Evolutionary conservation across 2,888 invertebrate species (phyloP).

Genomic region (Laothoe populi): DNA sequence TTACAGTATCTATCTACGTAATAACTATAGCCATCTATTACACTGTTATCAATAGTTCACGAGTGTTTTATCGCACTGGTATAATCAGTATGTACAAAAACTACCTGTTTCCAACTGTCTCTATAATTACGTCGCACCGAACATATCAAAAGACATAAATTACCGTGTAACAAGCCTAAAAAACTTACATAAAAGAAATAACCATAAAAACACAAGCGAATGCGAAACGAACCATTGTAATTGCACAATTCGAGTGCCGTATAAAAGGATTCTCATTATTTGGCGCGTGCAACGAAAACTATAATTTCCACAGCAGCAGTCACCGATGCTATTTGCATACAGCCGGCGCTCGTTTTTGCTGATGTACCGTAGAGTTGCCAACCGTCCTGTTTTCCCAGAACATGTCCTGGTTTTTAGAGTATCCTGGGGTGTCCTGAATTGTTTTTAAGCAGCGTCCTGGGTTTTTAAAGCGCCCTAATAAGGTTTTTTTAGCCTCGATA

Average conservation of each 20-base stretch:
- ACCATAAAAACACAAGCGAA: conserved; percentile 18
- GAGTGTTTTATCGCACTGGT: too few relatives aligned
- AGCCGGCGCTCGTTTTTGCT: conserved; percentile 60
- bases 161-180: background rate
- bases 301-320: conserved; percentile 37
- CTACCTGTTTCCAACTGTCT: too few relatives aligned
- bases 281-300: conserved; percentile 35
- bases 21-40: too few relatives aligned
- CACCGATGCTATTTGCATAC: conserved; percentile 61
- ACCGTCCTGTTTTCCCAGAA: too few relatives aligned
- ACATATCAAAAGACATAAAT: conserved; percentile 3
- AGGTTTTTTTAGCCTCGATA: too few relatives aligned
- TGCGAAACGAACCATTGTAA: conserved; percentile 31
- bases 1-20: too few relatives aligned
- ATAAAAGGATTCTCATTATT: conserved; percentile 47
- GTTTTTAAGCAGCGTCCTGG: too few relatives aligned
- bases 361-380: conserved; percentile 45
- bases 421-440: too few relatives aligned
- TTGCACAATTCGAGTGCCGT: conserved; percentile 37
- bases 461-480: too few relatives aligned
- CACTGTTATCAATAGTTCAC: too few relatives aligned
- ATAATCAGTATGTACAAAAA: too few relatives aligned
- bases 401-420: too few relatives aligned
- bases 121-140: background rate
- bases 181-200: background rate